Conservation (phyloP, 2,113 vertebrate species). For the Chinchilla lanigera region DNA sequence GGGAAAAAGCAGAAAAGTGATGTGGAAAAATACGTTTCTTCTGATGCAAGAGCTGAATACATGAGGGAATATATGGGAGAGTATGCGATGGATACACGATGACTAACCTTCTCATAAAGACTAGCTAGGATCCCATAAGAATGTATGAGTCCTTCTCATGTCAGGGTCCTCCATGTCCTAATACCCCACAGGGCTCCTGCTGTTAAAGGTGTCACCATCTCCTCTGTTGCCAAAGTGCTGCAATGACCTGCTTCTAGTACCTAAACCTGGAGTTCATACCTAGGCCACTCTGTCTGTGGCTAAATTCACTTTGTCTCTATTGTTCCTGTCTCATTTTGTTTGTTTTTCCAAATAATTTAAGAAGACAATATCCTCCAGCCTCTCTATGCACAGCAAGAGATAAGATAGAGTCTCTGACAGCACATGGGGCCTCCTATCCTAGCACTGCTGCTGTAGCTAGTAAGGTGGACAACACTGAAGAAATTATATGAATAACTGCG, state of each 20-base stretch:
- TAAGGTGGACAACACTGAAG: background rate
- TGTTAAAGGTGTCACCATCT: background rate
- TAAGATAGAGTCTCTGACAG: background rate
- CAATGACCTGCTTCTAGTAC: background rate
- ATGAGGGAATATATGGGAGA: background rate
- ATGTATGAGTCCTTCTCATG: background rate
- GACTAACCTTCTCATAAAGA: background rate
- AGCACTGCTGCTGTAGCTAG: background rate
- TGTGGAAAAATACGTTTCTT: background rate
- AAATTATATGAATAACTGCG: background rate
- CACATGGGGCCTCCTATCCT: background rate
- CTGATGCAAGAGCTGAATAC: background rate
- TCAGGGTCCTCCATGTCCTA: background rate
- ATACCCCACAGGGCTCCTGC: fast-evolving
- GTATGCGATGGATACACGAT: background rate
- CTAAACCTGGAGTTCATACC: too few species aligned
- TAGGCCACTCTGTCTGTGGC: too few species aligned
- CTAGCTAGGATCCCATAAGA: background rate
- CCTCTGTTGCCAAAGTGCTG: background rate
- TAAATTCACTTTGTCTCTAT: background rate
- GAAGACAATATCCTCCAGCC: background rate
- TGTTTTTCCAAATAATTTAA: background rate
- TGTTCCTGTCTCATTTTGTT: background rate
- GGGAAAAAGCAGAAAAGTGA: background rate
- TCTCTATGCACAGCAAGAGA: background rate